Evolutionary conservation across 2,888 invertebrate species (phyloP).

Genomic region (Oxystoma pomonae): DNA sequence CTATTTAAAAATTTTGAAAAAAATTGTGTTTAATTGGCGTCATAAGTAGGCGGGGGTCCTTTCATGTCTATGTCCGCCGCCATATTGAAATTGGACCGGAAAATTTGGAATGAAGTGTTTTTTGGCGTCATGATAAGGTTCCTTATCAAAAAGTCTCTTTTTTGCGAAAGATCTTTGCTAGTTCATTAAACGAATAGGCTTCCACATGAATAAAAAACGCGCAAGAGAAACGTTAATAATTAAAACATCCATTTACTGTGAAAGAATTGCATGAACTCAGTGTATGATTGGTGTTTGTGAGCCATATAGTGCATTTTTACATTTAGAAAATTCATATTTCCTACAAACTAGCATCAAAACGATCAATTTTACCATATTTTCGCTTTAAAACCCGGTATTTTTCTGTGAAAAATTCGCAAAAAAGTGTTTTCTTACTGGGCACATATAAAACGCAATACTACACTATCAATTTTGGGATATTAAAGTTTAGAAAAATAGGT

Average conservation of each 20-base stretch:
- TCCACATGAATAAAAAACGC: background rate
- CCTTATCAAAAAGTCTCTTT: too few relatives aligned
- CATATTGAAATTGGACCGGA: too few relatives aligned
- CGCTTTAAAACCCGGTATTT: background rate
- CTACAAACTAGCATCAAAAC: background rate
- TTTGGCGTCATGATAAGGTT: too few relatives aligned
- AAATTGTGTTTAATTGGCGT: too few relatives aligned
- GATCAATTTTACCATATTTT: background rate
- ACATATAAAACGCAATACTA: too few relatives aligned
- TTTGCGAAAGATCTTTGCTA: too few relatives aligned
- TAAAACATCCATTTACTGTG: background rate
- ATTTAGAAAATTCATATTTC: background rate
- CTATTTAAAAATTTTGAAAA: too few relatives aligned
- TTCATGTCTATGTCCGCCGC: too few relatives aligned
- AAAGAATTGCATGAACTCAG: background rate
- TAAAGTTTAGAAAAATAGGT: slow-evolving; percentile 50
- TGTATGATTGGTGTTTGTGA: background rate
- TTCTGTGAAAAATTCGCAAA: background rate
- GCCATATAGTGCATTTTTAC: background rate
- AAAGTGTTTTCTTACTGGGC: too few relatives aligned
- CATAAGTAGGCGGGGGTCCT: too few relatives aligned
- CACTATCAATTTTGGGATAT: background rate
- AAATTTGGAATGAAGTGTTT: too few relatives aligned
- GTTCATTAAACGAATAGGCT: background rate
- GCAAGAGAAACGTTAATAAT: background rate